phyloP scores from a whole-genome alignment of 2,113 vertebrate genomes.

The Cettia cetti region DNA sequence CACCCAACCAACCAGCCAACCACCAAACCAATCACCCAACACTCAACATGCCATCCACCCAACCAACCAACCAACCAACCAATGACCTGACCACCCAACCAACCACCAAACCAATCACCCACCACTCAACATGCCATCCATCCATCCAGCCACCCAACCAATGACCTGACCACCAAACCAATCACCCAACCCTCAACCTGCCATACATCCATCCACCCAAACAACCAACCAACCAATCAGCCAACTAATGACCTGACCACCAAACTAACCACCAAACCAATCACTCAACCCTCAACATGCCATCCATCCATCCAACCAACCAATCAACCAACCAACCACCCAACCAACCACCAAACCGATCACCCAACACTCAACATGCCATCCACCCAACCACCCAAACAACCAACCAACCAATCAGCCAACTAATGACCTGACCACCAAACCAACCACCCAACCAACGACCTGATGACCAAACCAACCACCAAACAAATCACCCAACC shows the following conservation, averaged over 20 bases:
- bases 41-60: background rate
- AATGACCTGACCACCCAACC: background rate
- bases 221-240: background rate
- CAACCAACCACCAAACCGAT: too few species aligned
- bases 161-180: too few species aligned
- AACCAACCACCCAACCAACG: background rate
- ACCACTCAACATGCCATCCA: background rate
- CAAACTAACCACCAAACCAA: background rate
- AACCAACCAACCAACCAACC: too few species aligned
- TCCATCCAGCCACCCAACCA: background rate
- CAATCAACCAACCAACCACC: background rate
- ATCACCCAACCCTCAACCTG: background rate
- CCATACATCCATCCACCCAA: background rate
- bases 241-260: background rate
- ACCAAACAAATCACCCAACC: too few species aligned
- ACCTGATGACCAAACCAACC: too few species aligned
- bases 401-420: too few species aligned
- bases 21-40: too few species aligned
- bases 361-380: too few species aligned
- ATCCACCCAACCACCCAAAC: background rate
- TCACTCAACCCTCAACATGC: background rate
- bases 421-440: background rate
- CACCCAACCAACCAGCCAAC: background rate
- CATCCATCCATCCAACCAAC: too few species aligned
- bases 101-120: background rate